Conservation (phyloP, 2,888 invertebrate species). For the Coecobrya sp. region DNA sequence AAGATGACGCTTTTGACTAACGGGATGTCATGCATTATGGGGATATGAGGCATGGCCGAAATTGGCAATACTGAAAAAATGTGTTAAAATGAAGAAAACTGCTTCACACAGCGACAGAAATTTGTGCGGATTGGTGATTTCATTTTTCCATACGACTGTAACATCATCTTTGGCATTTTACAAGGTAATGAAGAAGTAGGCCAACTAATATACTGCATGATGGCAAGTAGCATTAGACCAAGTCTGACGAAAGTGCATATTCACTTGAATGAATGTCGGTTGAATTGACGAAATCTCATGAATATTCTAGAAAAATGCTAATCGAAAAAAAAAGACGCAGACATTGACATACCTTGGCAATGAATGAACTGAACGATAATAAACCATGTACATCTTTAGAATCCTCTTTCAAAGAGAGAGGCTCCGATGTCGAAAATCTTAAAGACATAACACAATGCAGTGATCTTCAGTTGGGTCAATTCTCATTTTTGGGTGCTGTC, state of each 20-base stretch:
- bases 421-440: neutral
- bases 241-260: neutral
- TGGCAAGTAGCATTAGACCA: neutral
- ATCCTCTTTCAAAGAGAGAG: neutral
- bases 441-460: neutral
- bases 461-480: conserved; percentile 50
- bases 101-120: neutral
- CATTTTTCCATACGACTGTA: neutral
- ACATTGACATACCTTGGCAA: neutral
- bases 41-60: neutral
- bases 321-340: conserved; percentile 3
- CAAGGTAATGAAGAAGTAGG: conserved; percentile 2
- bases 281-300: conserved; percentile 45
- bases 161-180: conserved; percentile 2
- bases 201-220: neutral
- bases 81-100: neutral
- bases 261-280: conserved; percentile 19
- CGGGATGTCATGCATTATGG: neutral
- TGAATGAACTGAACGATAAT: neutral
- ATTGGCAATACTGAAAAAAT: neutral
- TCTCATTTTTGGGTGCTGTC: conserved; percentile 41
- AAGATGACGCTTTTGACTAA: neutral
- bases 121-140: neutral
- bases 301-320: conserved; percentile 59
- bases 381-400: neutral